phyloP scores from a whole-genome alignment of 1,140 invertebrate genomes.

The Drosophila navojoa region DNA sequence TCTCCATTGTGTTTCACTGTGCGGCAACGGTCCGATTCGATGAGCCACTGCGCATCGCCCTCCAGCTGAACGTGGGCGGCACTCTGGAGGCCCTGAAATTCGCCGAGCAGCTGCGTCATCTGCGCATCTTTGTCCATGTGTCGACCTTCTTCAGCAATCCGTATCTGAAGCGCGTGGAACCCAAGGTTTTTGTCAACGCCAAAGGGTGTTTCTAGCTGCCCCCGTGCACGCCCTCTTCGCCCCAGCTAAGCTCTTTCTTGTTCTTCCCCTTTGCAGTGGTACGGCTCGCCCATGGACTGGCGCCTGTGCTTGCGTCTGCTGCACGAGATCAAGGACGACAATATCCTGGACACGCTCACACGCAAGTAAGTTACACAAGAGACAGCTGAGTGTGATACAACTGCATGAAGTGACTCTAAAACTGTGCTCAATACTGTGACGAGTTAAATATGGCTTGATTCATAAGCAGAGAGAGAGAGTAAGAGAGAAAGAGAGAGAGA shows the following conservation, averaged over 20 bases:
- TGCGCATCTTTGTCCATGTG: constrained; percentile 90
- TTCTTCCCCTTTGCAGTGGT: constrained; percentile 43
- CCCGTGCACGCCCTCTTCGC: background rate
- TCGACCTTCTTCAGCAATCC: constrained; percentile 90
- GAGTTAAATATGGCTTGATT: no score
- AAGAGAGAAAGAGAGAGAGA: no score
- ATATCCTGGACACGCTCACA: constrained; percentile 56
- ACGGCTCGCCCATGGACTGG: constrained; percentile 79
- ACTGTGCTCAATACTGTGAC: background rate
- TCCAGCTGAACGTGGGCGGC: constrained; percentile 87
- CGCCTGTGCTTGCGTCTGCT: constrained; percentile 61
- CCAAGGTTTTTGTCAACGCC: constrained; percentile 85
- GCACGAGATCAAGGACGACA: constrained; percentile 54
- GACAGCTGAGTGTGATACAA: no score
- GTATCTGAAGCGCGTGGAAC: constrained; percentile 88
- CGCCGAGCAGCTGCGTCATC: constrained; percentile 87
- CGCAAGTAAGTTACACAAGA: constrained; percentile 55
- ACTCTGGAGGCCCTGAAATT: constrained; percentile 88
- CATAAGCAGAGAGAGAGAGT: no score
- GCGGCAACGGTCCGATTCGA: constrained; percentile 93
- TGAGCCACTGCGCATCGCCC: constrained; percentile 89
- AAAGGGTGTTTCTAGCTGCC: no score
- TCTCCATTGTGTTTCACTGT: constrained; percentile 95
- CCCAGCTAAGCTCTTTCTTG: background rate
- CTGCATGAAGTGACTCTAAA: background rate